Conservation (phyloP, 2,888 invertebrate genomes). For the Microplitis manilae region DNA sequence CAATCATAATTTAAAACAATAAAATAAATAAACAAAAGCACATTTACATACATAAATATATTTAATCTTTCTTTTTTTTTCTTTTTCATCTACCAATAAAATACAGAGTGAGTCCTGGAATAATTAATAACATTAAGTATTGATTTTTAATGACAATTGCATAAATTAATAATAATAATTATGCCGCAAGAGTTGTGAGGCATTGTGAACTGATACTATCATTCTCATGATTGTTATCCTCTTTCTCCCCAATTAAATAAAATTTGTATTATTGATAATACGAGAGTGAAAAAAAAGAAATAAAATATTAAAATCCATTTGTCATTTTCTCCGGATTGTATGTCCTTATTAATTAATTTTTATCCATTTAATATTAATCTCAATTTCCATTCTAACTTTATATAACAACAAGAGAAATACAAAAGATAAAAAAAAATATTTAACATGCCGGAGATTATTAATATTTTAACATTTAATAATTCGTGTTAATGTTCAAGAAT, state of each 20-base stretch:
- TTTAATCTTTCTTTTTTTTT: conserved; percentile 8
- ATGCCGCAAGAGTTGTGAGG: conserved; percentile 15
- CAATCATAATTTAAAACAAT: neutral
- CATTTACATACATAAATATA: conserved; percentile 4
- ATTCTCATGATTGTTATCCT: conserved; percentile 38
- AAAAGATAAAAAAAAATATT: conserved; percentile 48
- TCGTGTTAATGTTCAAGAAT: conserved; percentile 54
- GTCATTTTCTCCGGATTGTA: conserved; percentile 1
- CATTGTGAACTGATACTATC: conserved; percentile 24
- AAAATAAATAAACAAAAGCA: conserved; percentile 9
- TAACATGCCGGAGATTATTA: conserved; percentile 53
- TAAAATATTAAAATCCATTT: conserved; percentile 12
- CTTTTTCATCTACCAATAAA: neutral
- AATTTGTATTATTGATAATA: conserved; percentile 26
- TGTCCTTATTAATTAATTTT: conserved; percentile 26
- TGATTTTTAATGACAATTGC: conserved; percentile 28
- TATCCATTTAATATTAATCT: conserved; percentile 31
- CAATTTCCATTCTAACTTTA: conserved; percentile 49
- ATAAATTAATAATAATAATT: conserved; percentile 8
- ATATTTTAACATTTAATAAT: conserved; percentile 54
- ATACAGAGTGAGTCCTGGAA: neutral
- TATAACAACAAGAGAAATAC: conserved; percentile 38
- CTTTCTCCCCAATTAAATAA: conserved; percentile 25
- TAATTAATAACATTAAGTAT: conserved; percentile 5
- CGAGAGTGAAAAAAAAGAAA: conserved; percentile 29